These are phyloP conservation scores for Amphiprion ocellaris DNA, from an alignment of 2,113 vertebrate genomes.

Conservation along the genomic window DNA sequence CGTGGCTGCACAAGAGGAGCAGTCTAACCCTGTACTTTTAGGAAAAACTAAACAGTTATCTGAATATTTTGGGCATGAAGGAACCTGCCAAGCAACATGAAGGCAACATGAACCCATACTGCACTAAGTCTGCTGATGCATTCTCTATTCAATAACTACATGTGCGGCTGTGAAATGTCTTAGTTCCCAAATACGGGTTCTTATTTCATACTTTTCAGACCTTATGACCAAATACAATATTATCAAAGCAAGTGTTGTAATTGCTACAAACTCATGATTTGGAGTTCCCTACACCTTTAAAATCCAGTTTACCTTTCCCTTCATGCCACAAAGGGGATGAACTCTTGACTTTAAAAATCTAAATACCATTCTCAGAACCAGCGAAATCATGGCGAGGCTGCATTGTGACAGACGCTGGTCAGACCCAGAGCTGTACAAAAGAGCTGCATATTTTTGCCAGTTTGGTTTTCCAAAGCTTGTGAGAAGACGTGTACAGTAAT, in stretches of 20 bases:
- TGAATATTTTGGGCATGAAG: background rate
- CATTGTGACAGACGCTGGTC: background rate
- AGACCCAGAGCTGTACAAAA: conserved; percentile 52
- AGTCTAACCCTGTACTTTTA: no score
- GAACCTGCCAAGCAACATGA: background rate
- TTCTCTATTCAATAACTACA: background rate
- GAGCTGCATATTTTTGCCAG: conserved; percentile 37
- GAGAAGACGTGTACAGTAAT: conserved; percentile 90
- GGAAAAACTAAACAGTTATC: background rate
- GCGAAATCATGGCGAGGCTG: background rate
- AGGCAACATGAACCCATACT: background rate
- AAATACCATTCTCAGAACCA: background rate
- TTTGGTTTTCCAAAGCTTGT: conserved; percentile 68
- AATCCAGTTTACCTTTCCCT: background rate
- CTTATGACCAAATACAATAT: no score
- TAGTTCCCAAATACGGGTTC: background rate
- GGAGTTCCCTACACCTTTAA: conserved; percentile 1
- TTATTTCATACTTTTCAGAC: background rate
- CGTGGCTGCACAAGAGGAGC: no score
- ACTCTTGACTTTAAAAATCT: background rate
- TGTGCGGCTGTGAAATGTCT: no score
- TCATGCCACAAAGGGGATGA: background rate
- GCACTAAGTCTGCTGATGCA: background rate
- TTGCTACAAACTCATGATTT: background rate
- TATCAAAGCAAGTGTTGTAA: no score